phyloP scores from a whole-genome alignment of 92 coral and sea anemone genomes.

The Virgularia gustaviana region DNA sequence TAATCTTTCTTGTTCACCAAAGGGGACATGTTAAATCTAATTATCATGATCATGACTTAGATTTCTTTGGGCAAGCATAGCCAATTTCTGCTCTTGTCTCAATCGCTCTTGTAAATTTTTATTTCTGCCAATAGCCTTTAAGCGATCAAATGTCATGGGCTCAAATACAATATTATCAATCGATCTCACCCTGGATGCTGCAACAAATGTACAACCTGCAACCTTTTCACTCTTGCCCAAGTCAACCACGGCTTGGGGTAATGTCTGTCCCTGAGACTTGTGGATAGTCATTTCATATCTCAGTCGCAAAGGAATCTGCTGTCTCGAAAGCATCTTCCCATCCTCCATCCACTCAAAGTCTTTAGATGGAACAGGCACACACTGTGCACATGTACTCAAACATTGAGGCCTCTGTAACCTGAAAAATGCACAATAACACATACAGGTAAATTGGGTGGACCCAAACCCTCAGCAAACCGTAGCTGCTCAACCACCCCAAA shows the following conservation, averaged over 20 bases:
- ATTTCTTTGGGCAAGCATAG: too few relatives aligned
- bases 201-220: conserved; percentile 13
- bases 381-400: background rate
- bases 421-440: conserved; percentile 23
- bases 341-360: background rate
- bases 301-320: background rate
- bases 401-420: conserved; percentile 2
- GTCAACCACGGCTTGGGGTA: background rate
- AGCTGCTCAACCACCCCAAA: conserved; percentile 14
- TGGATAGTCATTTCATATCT: conserved; percentile 13
- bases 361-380: background rate
- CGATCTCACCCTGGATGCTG: conserved; percentile 4
- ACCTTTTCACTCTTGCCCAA: background rate
- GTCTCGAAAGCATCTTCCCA: background rate
- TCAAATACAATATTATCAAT: too few relatives aligned
- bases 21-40: too few relatives aligned
- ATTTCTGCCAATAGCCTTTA: background rate
- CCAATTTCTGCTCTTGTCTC: too few relatives aligned
- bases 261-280: conserved; percentile 1
- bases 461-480: conserved; percentile 1
- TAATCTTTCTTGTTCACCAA: too few relatives aligned
- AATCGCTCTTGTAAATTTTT: too few relatives aligned
- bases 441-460: conserved; percentile 27
- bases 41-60: too few relatives aligned
- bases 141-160: background rate